Conservation (phyloP, 2,797 vertebrate species). For the Lycodopsis pacificus region DNA sequence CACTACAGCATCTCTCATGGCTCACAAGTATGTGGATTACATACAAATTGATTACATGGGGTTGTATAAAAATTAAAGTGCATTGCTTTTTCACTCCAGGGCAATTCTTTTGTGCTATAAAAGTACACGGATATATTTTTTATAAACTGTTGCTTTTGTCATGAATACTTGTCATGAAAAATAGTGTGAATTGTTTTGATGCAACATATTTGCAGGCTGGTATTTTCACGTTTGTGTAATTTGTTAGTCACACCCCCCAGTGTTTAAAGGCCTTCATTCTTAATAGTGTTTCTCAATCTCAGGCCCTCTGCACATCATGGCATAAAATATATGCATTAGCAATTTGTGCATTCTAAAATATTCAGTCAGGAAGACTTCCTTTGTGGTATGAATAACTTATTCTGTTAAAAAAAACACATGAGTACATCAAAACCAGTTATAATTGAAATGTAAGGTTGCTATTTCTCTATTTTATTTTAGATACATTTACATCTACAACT, state of each 20-base stretch:
- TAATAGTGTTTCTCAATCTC: not conserved
- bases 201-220: not conserved
- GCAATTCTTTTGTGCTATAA: no score
- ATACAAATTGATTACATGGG: no score
- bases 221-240: not conserved
- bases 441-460: constrained; percentile 16
- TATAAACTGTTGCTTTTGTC: no score
- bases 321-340: constrained; percentile 1
- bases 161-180: no score
- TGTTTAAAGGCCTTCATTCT: not conserved
- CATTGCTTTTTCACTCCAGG: not conserved
- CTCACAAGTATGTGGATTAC: no score
- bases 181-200: not conserved
- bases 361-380: constrained; percentile 5
- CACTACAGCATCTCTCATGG: not conserved
- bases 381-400: not conserved
- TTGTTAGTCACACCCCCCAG: not conserved
- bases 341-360: not conserved
- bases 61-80: not conserved
- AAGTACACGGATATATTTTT: no score
- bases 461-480: not conserved
- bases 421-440: constrained; percentile 34
- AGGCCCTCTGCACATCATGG: not conserved
- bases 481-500: constrained; percentile 8
- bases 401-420: not conserved